phyloP scores from a whole-genome alignment of 2,113 vertebrate species.

The Heterocephalus glaber region DNA sequence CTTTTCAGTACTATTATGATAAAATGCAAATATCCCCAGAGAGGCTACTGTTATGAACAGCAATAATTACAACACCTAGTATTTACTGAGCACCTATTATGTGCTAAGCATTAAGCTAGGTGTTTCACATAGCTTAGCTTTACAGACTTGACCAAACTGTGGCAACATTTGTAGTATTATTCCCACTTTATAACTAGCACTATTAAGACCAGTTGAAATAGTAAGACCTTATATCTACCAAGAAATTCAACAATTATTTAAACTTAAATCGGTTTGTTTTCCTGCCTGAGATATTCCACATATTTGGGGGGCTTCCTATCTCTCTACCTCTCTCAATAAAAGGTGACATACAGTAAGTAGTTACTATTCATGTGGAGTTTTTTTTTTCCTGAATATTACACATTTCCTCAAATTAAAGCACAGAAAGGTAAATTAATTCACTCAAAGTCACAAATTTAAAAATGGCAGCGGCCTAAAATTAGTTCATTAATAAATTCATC shows the following conservation, averaged over 20 bases:
- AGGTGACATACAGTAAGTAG: not conserved
- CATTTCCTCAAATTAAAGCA: not conserved
- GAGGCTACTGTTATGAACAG: not conserved
- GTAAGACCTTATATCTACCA: not conserved
- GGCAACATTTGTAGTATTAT: not conserved
- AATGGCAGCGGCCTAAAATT: not conserved
- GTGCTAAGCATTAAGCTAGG: not conserved
- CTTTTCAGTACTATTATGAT: not conserved
- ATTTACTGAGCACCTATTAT: not conserved
- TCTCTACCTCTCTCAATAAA: not conserved
- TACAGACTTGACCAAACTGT: not conserved
- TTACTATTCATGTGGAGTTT: not conserved
- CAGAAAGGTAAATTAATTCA: slow-evolving; percentile 12
- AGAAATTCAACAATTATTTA: not conserved
- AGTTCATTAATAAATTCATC: not conserved
- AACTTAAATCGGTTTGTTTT: not conserved
- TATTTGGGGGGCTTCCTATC: not conserved
- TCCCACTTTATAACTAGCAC: not conserved
- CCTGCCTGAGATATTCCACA: not conserved
- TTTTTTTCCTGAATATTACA: not conserved
- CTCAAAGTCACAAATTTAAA: slow-evolving; percentile 16
- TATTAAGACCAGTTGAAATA: not conserved
- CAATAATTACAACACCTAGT: not conserved
- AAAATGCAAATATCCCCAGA: not conserved
- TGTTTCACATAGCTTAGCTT: not conserved